Evolutionary conservation across 2,888 invertebrate genomes (phyloP), one percentile per base, ranked within the genome.

Genomic region (Sepiola atlantica): DNA sequence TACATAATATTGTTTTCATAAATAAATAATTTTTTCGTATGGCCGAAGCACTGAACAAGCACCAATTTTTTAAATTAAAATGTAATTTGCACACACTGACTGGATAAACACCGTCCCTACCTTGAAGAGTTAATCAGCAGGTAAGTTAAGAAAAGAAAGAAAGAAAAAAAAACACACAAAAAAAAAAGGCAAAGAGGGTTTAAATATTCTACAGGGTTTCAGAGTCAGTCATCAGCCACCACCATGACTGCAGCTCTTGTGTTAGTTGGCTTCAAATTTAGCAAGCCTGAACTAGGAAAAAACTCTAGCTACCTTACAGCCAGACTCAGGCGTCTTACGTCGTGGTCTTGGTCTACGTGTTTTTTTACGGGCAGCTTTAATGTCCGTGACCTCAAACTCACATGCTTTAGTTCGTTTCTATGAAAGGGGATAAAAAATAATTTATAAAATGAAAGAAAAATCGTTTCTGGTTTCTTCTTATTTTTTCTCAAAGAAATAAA

Each of bases 301-400:
- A 57, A 57, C 8, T 21, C 54, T 54, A 28, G 57, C 93, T 93
- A 93, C 93, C 93, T 93, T 3, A 93, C 93, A 55, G 35, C 55
- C 35, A 35, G 35, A 8, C 35, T 14, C 61, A 93, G 35, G 93
- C 28, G 55, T 28, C 16, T 35, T 55, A 54, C 35, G 35, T 28
- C 92, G 2, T 45, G 45, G 45, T 54, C 54, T 61, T 55, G 61
- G 54, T 35, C 32, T 92, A 32, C 92, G 92, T n/a, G 24, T 93
- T n/a, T 93, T 61, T 93, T 93, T 93, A 61, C 93, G 93, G 28
- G 93, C 93, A 61, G 93, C 93, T 93, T 93, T 93, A 35, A 93
- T 93, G 55, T 93, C 93, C 32, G 61, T 55, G 61, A 93, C 93
- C 55, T 93, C 93, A 55, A 93, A 55, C 55, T 61, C 57, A 61